Evolutionary conservation across 2,888 invertebrate species (phyloP), one percentile per base, ranked within the genome.

Genomic region (Spodoptera littoralis): DNA sequence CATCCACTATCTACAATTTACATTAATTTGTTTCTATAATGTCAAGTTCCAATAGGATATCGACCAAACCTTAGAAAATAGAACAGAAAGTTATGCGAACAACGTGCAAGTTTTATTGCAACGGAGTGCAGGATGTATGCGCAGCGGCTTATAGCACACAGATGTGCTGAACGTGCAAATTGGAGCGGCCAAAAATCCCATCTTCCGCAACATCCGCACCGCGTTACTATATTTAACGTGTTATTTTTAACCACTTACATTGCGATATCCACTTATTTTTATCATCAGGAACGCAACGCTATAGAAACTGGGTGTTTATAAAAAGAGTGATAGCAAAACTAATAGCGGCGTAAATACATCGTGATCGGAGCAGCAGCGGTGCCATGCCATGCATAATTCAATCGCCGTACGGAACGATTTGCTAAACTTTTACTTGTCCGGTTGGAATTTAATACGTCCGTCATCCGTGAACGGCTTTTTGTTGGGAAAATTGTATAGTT

Each of bases 341-440:
- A 81, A 71, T 79, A 76, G 70, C 57, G 51, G 52, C 53, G 67
- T 87, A 81, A 83, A 84, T 83, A 87, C 79, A 80, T 71, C 76
- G 82, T 85, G 87, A 81, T 84, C 84, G 86, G 89, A 89, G 90
- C 86, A 88, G 86, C 88, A 87, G 87, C 83, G 83, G 81, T 81
- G 76, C 82, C 80, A 89, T 83, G 76, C 83, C 81, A 89, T 91
- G 90, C 89, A 90, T 90, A 87, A 92, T 91, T 88, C 90, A 90
- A 72, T 69, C 75, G 76, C 78, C 82, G 87, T 82, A 80, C 84
- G 85, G 83, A 81, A 82, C 83, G 83, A 76, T 80, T 80, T 55
- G 82, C 76, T 70, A 71, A 84, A 90, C 89, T 89, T 90, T 91
- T 91, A 89, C 90, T 88, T 84, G 84, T 81, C 77, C 79, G 81